Evolutionary conservation across 2,888 invertebrate genomes (phyloP).

Genomic region (Leistus spinibarbis): DNA sequence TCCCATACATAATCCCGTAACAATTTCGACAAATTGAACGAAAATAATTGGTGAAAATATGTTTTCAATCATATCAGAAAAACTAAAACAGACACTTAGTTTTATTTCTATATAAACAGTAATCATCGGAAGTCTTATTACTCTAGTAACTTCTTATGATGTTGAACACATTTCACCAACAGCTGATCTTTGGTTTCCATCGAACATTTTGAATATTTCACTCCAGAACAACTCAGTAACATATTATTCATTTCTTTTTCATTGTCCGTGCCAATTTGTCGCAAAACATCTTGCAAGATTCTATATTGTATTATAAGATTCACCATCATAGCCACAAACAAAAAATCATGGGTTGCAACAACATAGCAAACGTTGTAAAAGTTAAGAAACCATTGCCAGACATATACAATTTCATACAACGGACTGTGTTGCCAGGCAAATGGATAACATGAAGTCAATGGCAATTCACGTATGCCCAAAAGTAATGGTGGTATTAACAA

Average conservation of each 20-base stretch:
- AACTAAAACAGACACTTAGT: conserved; percentile 13
- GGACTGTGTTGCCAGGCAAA: conserved; percentile 23
- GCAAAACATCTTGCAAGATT: conserved; percentile 22
- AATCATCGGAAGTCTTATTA: background rate
- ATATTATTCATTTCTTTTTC: conserved; percentile 10
- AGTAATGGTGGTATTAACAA: conserved; percentile 23
- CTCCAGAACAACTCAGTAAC: conserved; percentile 3
- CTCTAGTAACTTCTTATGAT: conserved; percentile 25
- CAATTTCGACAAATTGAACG: conserved; percentile 30
- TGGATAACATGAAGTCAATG: conserved; percentile 31
- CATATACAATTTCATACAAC: conserved; percentile 29
- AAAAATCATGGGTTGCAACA: conserved; percentile 30
- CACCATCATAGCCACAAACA: conserved; percentile 25
- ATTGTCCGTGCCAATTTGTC: conserved; percentile 10
- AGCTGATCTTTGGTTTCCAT: conserved; percentile 22
- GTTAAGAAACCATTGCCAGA: conserved; percentile 32
- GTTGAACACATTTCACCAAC: conserved; percentile 20
- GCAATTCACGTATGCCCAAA: conserved; percentile 17
- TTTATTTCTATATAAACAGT: background rate
- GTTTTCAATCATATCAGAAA: conserved; percentile 26
- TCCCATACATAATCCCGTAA: conserved; percentile 28
- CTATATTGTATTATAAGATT: conserved; percentile 28
- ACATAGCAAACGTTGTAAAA: conserved; percentile 32
- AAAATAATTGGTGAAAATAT: conserved; percentile 24
- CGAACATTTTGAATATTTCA: conserved; percentile 4